Evolutionary conservation across 2,797 vertebrate genomes (phyloP).

Genomic region (Crax fasciolata): DNA sequence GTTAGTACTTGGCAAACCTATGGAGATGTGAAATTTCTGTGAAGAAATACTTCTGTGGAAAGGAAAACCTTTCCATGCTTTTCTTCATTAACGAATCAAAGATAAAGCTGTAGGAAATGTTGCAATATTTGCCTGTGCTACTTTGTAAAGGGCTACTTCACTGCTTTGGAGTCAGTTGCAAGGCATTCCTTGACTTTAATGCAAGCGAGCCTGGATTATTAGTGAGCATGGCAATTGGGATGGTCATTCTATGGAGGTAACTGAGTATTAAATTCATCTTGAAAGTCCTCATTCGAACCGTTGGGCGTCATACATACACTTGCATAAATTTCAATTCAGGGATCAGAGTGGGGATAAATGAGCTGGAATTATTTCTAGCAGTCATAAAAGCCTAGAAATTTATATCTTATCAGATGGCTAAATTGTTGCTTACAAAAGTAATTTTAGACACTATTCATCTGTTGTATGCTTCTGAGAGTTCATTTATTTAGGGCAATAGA

Average conservation of each 20-base stretch:
- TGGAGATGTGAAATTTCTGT: neutral
- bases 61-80: neutral
- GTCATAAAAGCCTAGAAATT: neutral
- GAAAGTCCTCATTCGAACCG: neutral
- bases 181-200: neutral
- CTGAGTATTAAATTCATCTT: neutral
- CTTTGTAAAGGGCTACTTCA: neutral
- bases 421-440: neutral
- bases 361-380: neutral
- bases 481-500: neutral
- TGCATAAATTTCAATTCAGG: neutral
- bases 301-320: neutral
- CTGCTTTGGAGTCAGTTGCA: neutral
- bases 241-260: neutral
- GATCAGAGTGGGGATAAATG: neutral
- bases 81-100: neutral
- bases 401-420: neutral
- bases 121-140: neutral
- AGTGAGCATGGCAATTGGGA: neutral
- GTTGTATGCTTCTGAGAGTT: conserved; percentile 16
- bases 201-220: neutral
- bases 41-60: neutral
- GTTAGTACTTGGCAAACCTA: neutral
- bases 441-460: neutral
- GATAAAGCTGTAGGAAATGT: neutral